Conservation (phyloP, 1,140 invertebrate species). For the Rhyacophila brunnea region DNA sequence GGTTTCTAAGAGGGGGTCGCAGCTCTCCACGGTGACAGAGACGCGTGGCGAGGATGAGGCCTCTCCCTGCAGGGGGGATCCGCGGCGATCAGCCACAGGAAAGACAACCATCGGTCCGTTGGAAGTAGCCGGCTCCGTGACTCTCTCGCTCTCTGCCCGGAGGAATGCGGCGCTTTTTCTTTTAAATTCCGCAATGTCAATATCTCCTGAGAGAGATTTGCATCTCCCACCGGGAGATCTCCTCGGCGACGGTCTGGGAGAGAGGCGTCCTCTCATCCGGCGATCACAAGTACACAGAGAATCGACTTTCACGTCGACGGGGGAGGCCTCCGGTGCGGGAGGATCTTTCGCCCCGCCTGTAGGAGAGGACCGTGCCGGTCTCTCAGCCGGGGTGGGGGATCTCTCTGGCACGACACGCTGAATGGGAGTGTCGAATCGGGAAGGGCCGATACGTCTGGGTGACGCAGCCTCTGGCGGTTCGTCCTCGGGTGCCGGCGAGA, state of each 20-base stretch:
- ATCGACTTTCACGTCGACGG: conserved; percentile 13
- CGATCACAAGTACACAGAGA: conserved; percentile 24
- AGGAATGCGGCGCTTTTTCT: background rate
- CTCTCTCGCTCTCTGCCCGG: conserved; percentile 8
- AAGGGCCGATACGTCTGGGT: conserved; percentile 18
- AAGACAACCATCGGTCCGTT: conserved; percentile 1
- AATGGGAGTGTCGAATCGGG: conserved; percentile 12
- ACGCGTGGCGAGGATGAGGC: background rate
- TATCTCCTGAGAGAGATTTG: conserved; percentile 19
- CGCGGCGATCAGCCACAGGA: background rate
- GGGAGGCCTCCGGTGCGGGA: conserved; percentile 11
- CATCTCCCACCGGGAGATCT: conserved; percentile 18
- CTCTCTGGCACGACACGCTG: conserved; percentile 15
- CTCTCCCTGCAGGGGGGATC: background rate
- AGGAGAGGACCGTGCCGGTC: conserved; percentile 7
- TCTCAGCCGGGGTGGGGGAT: conserved; percentile 19
- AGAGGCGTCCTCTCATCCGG: conserved; percentile 16
- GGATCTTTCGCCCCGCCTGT: conserved; percentile 12
- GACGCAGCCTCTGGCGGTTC: conserved; percentile 11
- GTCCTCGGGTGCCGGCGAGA: conserved; percentile 6
- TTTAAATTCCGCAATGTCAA: conserved; percentile 2
- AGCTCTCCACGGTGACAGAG: conserved; percentile 8
- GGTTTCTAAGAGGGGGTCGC: conserved; percentile 33
- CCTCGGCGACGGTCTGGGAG: conserved; percentile 25
- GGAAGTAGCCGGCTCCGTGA: background rate